These are phyloP conservation scores for Prinia subflava DNA, from an alignment of 2,113 vertebrate genomes.

Conservation along the genomic window DNA sequence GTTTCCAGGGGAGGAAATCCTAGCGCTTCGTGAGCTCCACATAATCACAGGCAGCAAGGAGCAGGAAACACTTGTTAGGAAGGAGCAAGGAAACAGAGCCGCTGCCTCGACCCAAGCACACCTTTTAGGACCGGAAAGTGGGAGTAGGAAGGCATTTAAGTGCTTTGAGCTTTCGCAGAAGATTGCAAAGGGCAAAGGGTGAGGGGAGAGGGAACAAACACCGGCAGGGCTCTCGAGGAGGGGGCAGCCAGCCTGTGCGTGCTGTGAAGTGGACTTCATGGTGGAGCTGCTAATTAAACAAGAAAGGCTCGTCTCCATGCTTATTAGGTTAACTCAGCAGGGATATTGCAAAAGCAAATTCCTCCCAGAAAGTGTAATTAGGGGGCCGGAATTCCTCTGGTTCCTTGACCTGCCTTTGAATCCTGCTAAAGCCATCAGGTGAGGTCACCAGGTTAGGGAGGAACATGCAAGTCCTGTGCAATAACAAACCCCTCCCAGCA, in stretches of 20 bases:
- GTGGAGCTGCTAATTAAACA: conserved; percentile 27
- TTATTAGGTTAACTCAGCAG: conserved; percentile 51
- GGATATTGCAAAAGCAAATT: conserved; percentile 47
- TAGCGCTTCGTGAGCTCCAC: conserved; percentile 1
- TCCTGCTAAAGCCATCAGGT: conserved; percentile 65
- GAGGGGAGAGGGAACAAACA: conserved; percentile 18
- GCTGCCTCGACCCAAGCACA: neutral
- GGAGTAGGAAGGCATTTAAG: conserved; percentile 54
- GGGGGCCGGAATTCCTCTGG: conserved; percentile 71
- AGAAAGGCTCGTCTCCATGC: conserved; percentile 27
- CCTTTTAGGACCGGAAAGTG: conserved; percentile 71
- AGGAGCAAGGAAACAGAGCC: conserved; percentile 39
- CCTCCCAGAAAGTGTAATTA: conserved; percentile 53
- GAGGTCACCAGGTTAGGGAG: neutral
- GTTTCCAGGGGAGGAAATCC: conserved; percentile 73
- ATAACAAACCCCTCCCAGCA: neutral
- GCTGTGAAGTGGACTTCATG: neutral
- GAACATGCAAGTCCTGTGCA: neutral
- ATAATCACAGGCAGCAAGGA: conserved; percentile 5
- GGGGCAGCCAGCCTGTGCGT: neutral
- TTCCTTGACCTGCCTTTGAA: conserved; percentile 44
- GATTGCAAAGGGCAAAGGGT: conserved; percentile 25
- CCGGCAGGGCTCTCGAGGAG: neutral
- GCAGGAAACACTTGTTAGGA: conserved; percentile 71
- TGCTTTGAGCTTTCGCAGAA: conserved; percentile 2